Evolutionary conservation across 1,140 invertebrate genomes (phyloP), one percentile per base, ranked within the genome.

Genomic region (Phenacoccus solenopsis): DNA sequence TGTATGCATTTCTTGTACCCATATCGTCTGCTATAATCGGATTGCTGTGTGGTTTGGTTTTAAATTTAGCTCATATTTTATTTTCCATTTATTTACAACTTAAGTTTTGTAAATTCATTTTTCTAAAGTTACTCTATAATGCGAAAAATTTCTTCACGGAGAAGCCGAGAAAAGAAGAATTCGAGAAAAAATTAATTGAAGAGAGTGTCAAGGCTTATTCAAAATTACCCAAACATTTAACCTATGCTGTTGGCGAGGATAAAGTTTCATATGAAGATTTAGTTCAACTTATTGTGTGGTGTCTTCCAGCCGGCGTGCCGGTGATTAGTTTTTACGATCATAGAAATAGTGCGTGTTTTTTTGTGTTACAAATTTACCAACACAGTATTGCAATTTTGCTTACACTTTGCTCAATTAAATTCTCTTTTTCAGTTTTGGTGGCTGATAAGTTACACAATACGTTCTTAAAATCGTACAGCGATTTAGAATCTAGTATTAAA

Each of bases 301-400:
- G 84, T 77, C 76, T 87, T 25, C 78, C 82, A 27, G 79, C 83
- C 72, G 84, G 84, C 74, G 83, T 89, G 74, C 79, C 84, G 57
- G 85, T 82, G 77, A 77, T 89, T 74, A 88, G 84, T 75, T 87
- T 89, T 75, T 85, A 88, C 76, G 87, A 88, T 78, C 78, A 83
- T 75, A 82, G 82, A 61, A 71, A 72, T 80, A 87, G 88, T 88
- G 82, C 80, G 73, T 64, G 13, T 24, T 10, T n/a, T n/a, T n/a
- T n/a, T n/a, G n/a, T n/a, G n/a, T n/a, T 38, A 38, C n/a, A 38
- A 38, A 38, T n/a, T 10, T 10, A 38, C 9, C 9, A 38, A 38
- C 32, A 38, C 9, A 38, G 32, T 10, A 38, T n/a, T 38, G 32
- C 9, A 38, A 38, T n/a, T 10, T 38, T n/a, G 32, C 9, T 38